A percentile compares a stretch with the other conserved stretches of the same genome.
Conservation (phyloP, 2,797 vertebrate genomes). For the Falco peregrinus region DNA sequence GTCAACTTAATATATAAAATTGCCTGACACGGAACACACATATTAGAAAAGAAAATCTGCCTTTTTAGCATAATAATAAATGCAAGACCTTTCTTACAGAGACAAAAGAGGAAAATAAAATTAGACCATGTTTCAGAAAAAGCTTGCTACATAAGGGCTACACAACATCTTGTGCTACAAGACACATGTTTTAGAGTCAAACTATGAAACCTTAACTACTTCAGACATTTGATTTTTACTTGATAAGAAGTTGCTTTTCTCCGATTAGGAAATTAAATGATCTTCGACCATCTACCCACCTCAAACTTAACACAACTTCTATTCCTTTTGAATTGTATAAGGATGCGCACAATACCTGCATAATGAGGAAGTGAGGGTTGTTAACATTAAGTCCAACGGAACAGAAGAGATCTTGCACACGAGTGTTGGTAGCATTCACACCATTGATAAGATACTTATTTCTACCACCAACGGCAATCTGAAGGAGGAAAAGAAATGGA, state of each 20-base stretch:
- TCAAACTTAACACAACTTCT: neutral
- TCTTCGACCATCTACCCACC: neutral
- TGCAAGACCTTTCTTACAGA: neutral
- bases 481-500: neutral
- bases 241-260: neutral
- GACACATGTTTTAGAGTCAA: neutral
- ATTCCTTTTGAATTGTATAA: neutral
- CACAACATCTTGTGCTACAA: neutral
- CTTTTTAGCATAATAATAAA: neutral
- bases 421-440: constrained; percentile 85
- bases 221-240: neutral
- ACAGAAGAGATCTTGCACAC: constrained; percentile 96
- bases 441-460: constrained; percentile 98
- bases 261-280: neutral
- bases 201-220: neutral
- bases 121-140: neutral
- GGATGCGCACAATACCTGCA: constrained; percentile 85
- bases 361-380: constrained; percentile 98
- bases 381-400: constrained; percentile 97
- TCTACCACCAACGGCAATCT: constrained; percentile 91
- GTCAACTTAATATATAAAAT: neutral
- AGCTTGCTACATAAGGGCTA: neutral
- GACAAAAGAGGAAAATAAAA: neutral
- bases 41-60: neutral
- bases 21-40: neutral